Evolutionary conservation across 2,888 invertebrate genomes (phyloP).

Genomic region (Druceiella hillmani): DNA sequence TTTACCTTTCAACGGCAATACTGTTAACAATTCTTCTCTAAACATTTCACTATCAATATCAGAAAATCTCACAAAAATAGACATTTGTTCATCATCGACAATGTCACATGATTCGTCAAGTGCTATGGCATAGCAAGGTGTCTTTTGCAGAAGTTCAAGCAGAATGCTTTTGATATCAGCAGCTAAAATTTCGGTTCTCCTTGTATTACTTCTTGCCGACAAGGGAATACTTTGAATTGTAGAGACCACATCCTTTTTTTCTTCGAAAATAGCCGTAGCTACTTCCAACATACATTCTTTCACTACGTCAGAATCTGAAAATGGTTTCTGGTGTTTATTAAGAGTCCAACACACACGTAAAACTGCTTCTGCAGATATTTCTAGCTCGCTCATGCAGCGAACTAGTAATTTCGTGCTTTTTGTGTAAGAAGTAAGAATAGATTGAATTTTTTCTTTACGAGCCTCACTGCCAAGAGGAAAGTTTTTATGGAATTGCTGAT

Average conservation of each 20-base stretch:
- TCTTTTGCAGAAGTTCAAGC: constrained; percentile 19
- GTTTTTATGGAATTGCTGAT: too few species aligned
- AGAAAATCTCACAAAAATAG: constrained; percentile 19
- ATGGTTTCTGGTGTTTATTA: constrained; percentile 1
- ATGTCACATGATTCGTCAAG: constrained; percentile 27
- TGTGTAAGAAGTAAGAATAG: too few species aligned
- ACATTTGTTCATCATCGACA: constrained; percentile 28
- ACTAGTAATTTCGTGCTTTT: too few species aligned
- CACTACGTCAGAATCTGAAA: constrained; percentile 20
- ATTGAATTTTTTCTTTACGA: too few species aligned
- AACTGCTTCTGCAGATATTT: neutral
- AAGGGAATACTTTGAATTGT: constrained; percentile 18
- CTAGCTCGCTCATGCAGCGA: too few species aligned
- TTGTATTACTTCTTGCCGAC: constrained; percentile 24
- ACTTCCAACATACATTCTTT: constrained; percentile 5
- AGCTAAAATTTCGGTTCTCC: constrained; percentile 26
- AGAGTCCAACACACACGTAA: constrained; percentile 5
- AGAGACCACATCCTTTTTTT: neutral
- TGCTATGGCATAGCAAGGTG: constrained; percentile 25
- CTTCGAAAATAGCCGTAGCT: constrained; percentile 1
- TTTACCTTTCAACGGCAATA: constrained; percentile 19
- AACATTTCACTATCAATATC: constrained; percentile 22
- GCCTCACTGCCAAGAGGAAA: too few species aligned
- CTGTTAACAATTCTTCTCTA: constrained; percentile 22
- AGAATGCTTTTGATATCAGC: constrained; percentile 21